Conservation (phyloP, 2,113 vertebrate genomes). For the Polypterus senegalus region DNA sequence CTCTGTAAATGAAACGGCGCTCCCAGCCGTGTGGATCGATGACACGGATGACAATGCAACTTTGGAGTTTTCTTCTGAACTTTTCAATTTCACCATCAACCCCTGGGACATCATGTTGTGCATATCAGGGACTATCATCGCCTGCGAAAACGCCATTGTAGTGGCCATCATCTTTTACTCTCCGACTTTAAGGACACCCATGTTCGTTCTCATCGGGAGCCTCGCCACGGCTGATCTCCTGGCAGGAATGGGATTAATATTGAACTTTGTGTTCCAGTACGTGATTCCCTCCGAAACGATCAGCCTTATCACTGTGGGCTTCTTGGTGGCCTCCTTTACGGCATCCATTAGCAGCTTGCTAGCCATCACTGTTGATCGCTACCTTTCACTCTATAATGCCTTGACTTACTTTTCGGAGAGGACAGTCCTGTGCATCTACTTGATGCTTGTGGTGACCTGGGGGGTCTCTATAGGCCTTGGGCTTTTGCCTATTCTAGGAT, state of each 20-base stretch:
- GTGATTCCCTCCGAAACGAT: conserved; percentile 82
- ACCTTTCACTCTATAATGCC: conserved; percentile 89
- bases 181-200: conserved; percentile 77
- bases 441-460: conserved; percentile 80
- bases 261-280: conserved; percentile 93
- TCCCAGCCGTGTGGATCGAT: conserved; percentile 34
- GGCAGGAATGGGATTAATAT: conserved; percentile 84
- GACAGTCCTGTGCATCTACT: conserved; percentile 77
- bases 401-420: conserved; percentile 91
- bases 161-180: conserved; percentile 92
- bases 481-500: conserved; percentile 79
- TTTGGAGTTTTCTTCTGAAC: conserved; percentile 57
- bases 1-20: conserved; percentile 54
- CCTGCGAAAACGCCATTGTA: conserved; percentile 90
- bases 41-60: conserved; percentile 34
- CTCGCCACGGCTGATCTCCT: conserved; percentile 88
- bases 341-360: conserved; percentile 90
- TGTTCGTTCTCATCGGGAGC: conserved; percentile 91
- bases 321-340: conserved; percentile 86
- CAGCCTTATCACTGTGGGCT: conserved; percentile 86
- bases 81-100: conserved; percentile 58
- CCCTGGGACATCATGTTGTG: conserved; percentile 95
- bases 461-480: conserved; percentile 78
- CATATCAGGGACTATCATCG: conserved; percentile 85
- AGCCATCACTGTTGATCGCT: conserved; percentile 92